These are phyloP conservation scores for Caenorhabditis latens DNA, from an alignment of 1,140 invertebrate genomes.

Conservation along the genomic window DNA sequence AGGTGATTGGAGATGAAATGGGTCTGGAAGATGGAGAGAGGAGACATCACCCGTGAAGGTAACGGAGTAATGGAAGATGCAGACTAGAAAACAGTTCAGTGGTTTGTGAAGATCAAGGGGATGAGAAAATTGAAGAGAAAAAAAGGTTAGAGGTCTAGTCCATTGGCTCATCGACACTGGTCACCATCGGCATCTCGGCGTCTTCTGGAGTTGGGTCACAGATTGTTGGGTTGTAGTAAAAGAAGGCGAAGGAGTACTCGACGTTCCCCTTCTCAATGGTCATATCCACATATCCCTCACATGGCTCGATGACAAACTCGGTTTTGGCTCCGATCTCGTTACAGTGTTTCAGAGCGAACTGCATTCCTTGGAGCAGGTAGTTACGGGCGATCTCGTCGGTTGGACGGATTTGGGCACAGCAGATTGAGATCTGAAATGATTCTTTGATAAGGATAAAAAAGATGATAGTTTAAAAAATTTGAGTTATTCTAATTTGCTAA, in stretches of 20 bases:
- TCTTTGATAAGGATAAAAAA: background rate
- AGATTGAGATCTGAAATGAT: conserved; percentile 62
- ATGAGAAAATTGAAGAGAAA: background rate
- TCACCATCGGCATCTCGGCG: conserved; percentile 16
- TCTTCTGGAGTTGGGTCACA: conserved; percentile 64
- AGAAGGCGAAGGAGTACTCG: conserved; percentile 72
- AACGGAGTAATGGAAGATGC: no score
- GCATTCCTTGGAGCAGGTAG: conserved; percentile 59
- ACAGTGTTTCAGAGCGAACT: conserved; percentile 19
- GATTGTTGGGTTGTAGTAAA: conserved; percentile 71
- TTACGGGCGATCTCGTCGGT: conserved; percentile 47
- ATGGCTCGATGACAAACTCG: conserved; percentile 60
- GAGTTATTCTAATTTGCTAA: no score
- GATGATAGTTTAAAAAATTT: no score
- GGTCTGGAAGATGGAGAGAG: no score
- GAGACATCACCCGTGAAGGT: no score
- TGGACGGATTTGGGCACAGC: conserved; percentile 55
- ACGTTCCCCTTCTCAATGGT: conserved; percentile 68
- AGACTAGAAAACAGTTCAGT: no score
- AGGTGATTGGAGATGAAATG: no score
- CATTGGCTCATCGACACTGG: conserved; percentile 8
- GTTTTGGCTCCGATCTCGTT: conserved; percentile 59
- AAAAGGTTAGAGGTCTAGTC: background rate
- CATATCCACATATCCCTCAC: conserved; percentile 67
- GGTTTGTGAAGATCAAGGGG: no score